phyloP scores from a whole-genome alignment of 92 coral and sea anemone species.

The Parazoanthus swiftii region DNA sequence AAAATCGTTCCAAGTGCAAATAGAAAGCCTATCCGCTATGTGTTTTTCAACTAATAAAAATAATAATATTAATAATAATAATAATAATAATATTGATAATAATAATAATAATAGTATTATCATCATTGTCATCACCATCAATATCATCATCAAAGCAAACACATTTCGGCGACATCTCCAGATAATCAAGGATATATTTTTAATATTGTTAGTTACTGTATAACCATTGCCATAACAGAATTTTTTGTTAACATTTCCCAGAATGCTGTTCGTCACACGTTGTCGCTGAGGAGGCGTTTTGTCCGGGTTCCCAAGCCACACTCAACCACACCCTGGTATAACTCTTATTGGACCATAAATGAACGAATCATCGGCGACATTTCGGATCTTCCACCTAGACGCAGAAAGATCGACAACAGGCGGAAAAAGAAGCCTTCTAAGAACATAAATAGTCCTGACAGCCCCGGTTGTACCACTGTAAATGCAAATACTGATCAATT shows the following conservation, averaged over 20 bases:
- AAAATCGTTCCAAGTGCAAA: too few relatives aligned
- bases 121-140: too few relatives aligned
- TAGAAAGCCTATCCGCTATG: too few relatives aligned
- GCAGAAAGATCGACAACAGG: background rate
- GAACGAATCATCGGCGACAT: conserved; percentile 7
- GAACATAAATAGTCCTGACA: background rate
- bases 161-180: too few relatives aligned
- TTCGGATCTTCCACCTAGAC: background rate
- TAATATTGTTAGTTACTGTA: too few relatives aligned
- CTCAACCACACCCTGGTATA: conserved; percentile 62
- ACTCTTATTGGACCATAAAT: conserved; percentile 74
- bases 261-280: conserved; percentile 91
- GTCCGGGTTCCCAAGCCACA: conserved; percentile 67
- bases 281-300: conserved; percentile 81
- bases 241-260: conserved; percentile 26
- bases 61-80: too few relatives aligned
- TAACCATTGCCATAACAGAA: background rate
- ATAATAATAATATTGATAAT: too few relatives aligned
- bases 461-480: background rate
- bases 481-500: background rate
- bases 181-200: too few relatives aligned
- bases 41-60: too few relatives aligned
- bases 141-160: too few relatives aligned
- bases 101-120: too few relatives aligned
- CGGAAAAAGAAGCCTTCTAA: background rate